Base-by-base conservation (phyloP, 2,888 invertebrate genomes). In the Acronicta leporina region DNA sequence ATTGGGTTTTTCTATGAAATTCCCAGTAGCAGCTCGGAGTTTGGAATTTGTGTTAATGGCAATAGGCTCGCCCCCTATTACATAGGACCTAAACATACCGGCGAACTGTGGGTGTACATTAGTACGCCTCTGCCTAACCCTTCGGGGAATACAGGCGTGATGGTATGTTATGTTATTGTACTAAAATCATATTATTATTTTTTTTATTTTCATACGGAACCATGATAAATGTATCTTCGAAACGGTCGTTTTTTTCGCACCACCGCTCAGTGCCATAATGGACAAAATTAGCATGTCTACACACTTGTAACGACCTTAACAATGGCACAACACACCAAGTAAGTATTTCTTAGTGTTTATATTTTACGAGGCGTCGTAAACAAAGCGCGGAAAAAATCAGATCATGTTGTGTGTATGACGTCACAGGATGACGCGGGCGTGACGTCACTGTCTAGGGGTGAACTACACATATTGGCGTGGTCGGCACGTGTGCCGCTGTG, bases 381-480 rank as follows among this genome's bases (percentile, higher is more conserved):
- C 53, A 20, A n/a, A 53, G 11, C 42, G 40, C 27, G 49, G n/a
- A 20, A 27, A 42, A 13, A 44, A 47, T 35, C 52, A 41, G 47
- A 48, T 58, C 54, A 55, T 46, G 45, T 46, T 44, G 40, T 48
- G 27, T 7, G 20, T 4, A 27, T 63, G 65, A 66, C 48, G 59
- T 74, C 62, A 68, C 46, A 16, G 30, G 49, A 52, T 72, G 78
- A 72, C 66, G 74, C 50, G 52, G 44, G 6, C 16, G 13, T 75
- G 62, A 64, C 69, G 67, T 75, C 75, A 75, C 38, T 43, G 52
- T 59, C 61, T 46, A 64, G 30, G 50, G 65, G 65, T 50, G 61
- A 43, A n/a, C n/a, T 41, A 11, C 49, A 41, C 53, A 35, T 48
- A 54, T 47, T 44, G 15, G 42, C 25, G 42, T 48, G 68, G 60